These are phyloP conservation scores for Eupithecia dodoneata DNA, from an alignment of 2,888 invertebrate species.

Conservation along the genomic window DNA sequence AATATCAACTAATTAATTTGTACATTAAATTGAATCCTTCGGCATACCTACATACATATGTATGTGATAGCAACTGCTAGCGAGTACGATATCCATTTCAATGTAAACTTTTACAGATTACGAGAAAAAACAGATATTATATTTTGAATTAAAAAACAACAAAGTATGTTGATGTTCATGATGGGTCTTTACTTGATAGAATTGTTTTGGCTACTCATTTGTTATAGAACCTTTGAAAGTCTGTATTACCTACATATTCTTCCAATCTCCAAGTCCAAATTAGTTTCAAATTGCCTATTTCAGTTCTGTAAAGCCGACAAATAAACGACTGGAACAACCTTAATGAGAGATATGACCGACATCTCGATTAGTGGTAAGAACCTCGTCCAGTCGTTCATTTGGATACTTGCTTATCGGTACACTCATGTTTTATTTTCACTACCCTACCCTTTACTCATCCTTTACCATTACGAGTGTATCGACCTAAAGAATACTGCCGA, in stretches of 20 bases:
- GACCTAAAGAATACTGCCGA: slow-evolving; percentile 30
- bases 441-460: slow-evolving; percentile 26
- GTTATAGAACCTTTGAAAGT: neutral
- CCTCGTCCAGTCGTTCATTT: neutral
- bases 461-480: slow-evolving; percentile 26
- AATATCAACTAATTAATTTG: neutral
- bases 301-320: neutral
- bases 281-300: neutral
- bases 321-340: slow-evolving; percentile 5
- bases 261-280: neutral
- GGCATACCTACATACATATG: too few relatives aligned
- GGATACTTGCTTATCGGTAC: slow-evolving; percentile 9
- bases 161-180: neutral
- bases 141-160: neutral
- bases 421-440: slow-evolving; percentile 14
- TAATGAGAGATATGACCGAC: neutral
- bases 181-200: neutral
- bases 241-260: neutral
- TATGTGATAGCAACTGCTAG: too few relatives aligned
- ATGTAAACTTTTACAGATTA: neutral
- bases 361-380: neutral
- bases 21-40: neutral
- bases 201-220: neutral
- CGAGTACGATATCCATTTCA: neutral
- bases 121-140: neutral